Conservation (phyloP, 1,140 invertebrate species). For the Planococcus citri region DNA sequence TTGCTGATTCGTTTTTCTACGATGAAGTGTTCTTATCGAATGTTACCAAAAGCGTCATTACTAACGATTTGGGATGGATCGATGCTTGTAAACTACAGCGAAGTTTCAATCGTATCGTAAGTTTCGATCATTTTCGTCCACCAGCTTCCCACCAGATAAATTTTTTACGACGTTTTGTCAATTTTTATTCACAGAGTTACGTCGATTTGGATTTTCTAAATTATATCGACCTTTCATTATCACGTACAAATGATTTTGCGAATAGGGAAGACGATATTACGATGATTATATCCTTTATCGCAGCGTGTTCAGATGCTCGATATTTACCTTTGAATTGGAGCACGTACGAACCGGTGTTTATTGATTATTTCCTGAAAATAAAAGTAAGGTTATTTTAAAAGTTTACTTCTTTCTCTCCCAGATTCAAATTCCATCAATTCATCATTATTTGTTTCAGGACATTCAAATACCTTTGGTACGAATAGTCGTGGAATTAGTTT, state of each 20-base stretch:
- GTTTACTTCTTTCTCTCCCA: background rate
- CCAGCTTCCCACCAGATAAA: background rate
- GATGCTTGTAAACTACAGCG: background rate
- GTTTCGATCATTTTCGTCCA: background rate
- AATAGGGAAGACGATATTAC: background rate
- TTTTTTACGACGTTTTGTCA: background rate
- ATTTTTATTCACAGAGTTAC: background rate
- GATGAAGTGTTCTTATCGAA: background rate
- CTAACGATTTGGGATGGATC: background rate
- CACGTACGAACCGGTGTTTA: background rate
- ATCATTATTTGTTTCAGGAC: no score
- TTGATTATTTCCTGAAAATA: background rate
- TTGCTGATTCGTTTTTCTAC: background rate
- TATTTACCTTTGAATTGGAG: background rate
- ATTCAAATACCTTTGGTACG: background rate
- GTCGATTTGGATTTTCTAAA: background rate
- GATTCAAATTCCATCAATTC: background rate
- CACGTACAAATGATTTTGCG: background rate
- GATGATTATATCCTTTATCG: background rate
- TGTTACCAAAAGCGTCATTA: background rate
- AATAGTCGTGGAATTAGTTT: background rate
- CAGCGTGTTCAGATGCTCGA: background rate
- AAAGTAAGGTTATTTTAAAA: background rate
- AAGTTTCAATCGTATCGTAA: background rate
- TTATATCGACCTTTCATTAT: background rate